Evolutionary conservation across 2,888 invertebrate genomes (phyloP), one percentile per base, ranked within the genome.

Genomic region (Torymus tubicola): DNA sequence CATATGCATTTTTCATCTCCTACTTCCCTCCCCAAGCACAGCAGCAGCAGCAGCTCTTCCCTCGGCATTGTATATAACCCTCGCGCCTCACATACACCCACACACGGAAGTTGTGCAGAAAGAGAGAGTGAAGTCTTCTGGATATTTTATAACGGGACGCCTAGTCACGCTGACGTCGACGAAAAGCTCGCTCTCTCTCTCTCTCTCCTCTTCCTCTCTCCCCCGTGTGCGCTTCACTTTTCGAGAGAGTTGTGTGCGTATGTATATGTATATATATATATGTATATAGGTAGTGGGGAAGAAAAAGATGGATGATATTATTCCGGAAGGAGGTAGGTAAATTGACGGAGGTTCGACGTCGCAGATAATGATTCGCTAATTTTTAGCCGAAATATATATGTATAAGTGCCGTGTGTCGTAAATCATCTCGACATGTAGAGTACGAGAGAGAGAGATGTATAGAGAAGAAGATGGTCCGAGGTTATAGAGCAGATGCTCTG

Each of bases 1-100:
- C 31, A 31, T 31, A 11, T 78, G 68, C 73, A 78, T 73, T 78
- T 78, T 78, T 78, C 73, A 78, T 70, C 42, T 31, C 31, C 31
- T 2, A 31, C 31, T 31, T 31, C 31, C 8, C 31, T n/a, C 31
- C 31, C 31, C 31, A 31, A 31, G 31, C 31, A n/a, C n/a, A n/a
- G n/a, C n/a, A n/a, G n/a, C n/a, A n/a, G 31, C 31, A 31, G 31
- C 31, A 31, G 31, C 31, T 31, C 31, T 31, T 5, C 31, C 8
- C 31, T 58, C 61, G 52, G 64, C 58, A 64, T 77, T 77, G 63
- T 76, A 42, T 53, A 21, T 31, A 31, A 4, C 31, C n/a, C 65
- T 18, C 53, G 12, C 11, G 21, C n/a, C 58, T 31, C 31, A 2
- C 31, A 31, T 8, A 8, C 31, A 8, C 3, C 3, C 8, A 31